Base-by-base conservation (phyloP, 2,797 vertebrate species). In the Gallinago stenura region DNA sequence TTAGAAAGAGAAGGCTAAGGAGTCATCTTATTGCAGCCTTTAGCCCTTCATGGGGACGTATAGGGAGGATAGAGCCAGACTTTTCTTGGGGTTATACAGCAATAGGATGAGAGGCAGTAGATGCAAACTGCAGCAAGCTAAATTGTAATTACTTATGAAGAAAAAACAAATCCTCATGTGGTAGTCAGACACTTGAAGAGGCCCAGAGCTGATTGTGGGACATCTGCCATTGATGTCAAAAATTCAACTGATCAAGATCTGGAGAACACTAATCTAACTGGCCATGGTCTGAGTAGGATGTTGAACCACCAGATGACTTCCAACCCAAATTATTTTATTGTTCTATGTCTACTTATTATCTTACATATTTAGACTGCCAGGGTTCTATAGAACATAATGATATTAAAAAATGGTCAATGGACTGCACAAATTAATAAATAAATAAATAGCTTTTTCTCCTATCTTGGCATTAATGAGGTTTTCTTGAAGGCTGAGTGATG, bases 401-500 rank as follows among this genome's bases (percentile, higher is more conserved):
- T 28, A 88, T 66, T 75, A 46, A 92, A 72, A 82, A 81, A 45
- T 60, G 60, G 54, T 79, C 58, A 73, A 43, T 22, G 65, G 77
- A 39, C 33, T 76, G 48, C 22, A 70, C 39, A 77, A 83, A 90
- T 64, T 6, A 88, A 83, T 90, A 93, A 95, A 69, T 90, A 93
- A 95, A 69, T 46, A 93, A 93, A 72, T 51, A 51, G 15, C 14
- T 56, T 86, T 65, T 60, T n/a, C 79, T 77, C 62, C 71, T 66
- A 8, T 69, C 41, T 43, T 90, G 39, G 30, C 1, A 8, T 46
- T 91, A 86, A 62, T 56, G 26, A 93, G 72, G 15, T 92, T 84
- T 25, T 70, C 45, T 75, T 39, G 69, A 58, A 76, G 41, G 39
- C 21, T 82, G 54, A 92, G 37, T 31, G 37, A 70, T 10, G 8